phyloP scores from a whole-genome alignment of 2,888 invertebrate species.

The Halictus ligatus region DNA sequence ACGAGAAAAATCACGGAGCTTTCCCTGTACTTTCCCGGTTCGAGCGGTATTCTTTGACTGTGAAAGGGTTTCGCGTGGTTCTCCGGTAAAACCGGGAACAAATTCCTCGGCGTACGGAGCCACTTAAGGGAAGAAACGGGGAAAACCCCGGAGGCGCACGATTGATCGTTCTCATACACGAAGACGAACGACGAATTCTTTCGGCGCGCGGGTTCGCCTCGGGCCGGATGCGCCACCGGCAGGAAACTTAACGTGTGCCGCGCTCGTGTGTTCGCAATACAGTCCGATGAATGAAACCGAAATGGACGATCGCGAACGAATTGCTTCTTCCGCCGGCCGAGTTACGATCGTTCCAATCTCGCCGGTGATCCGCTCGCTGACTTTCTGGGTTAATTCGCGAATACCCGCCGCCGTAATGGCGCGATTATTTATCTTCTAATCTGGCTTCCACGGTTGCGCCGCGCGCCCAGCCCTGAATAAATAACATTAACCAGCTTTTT shows the following conservation, averaged over 20 bases:
- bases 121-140: slow-evolving; percentile 2
- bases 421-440: slow-evolving; percentile 48
- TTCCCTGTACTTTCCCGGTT: neutral
- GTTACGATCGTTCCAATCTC: slow-evolving; percentile 52
- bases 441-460: slow-evolving; percentile 1
- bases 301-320: slow-evolving; percentile 46
- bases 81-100: slow-evolving; percentile 7
- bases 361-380: slow-evolving; percentile 19
- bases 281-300: slow-evolving; percentile 32
- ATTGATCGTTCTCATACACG: slow-evolving; percentile 40
- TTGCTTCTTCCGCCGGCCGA: slow-evolving; percentile 39
- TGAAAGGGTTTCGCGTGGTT: neutral
- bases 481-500: slow-evolving; percentile 26
- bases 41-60: slow-evolving; percentile 24
- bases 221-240: slow-evolving; percentile 17
- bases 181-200: slow-evolving; percentile 22
- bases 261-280: slow-evolving; percentile 12
- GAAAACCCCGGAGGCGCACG: slow-evolving; percentile 14
- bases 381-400: slow-evolving; percentile 58
- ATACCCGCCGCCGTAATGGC: slow-evolving; percentile 17
- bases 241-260: slow-evolving; percentile 16
- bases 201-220: neutral
- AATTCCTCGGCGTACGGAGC: slow-evolving; percentile 26
- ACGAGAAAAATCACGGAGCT: slow-evolving; percentile 10
- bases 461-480: slow-evolving; percentile 25